Conservation (phyloP, 1,140 invertebrate genomes). For the Rhyacophila brunnea region DNA sequence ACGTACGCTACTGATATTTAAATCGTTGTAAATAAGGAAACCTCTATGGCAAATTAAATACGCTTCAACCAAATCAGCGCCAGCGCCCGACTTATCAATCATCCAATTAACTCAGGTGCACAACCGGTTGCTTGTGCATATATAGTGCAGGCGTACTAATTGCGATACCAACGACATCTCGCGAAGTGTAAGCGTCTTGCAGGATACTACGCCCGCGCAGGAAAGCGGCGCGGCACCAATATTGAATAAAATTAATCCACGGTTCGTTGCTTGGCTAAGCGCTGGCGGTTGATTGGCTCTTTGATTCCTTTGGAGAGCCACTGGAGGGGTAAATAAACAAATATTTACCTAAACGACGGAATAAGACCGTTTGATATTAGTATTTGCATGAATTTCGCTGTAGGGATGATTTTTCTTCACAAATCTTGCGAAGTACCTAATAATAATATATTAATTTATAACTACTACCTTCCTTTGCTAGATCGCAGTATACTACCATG, state of each 20-base stretch:
- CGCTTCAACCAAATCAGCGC: not conserved
- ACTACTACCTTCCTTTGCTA: too few relatives aligned
- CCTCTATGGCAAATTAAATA: not conserved
- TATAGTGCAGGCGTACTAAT: constrained; percentile 20
- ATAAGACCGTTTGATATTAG: constrained; percentile 7
- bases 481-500: too few relatives aligned
- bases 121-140: constrained; percentile 12
- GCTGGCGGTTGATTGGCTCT: constrained; percentile 2
- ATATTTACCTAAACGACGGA: not conserved
- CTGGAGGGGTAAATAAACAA: constrained; percentile 12
- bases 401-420: too few relatives aligned
- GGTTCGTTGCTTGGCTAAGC: constrained; percentile 18
- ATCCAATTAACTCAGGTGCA: constrained; percentile 24
- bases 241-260: constrained; percentile 10
- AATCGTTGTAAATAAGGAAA: too few relatives aligned
- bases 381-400: not conserved
- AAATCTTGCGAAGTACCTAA: too few relatives aligned
- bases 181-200: constrained; percentile 11
- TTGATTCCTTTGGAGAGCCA: too few relatives aligned
- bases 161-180: constrained; percentile 7
- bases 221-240: constrained; percentile 3
- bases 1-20: too few relatives aligned
- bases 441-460: too few relatives aligned
- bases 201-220: constrained; percentile 8
- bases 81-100: constrained; percentile 11